phyloP scores from a whole-genome alignment of 2,113 vertebrate species.

The Pedionomus torquatus region DNA sequence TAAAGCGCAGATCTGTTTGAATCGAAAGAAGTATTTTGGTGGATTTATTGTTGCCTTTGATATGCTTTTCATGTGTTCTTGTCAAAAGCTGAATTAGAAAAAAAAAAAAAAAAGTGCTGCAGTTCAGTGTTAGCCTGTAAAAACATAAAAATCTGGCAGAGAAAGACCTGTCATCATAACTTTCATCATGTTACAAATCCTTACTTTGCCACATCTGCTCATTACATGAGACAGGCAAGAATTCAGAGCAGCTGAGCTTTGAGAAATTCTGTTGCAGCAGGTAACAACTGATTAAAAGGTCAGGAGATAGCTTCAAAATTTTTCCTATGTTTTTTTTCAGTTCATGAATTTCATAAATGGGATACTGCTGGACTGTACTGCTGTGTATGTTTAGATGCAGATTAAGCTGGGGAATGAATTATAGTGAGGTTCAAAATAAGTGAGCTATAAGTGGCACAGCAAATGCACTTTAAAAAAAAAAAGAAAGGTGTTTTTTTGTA shows the following conservation, averaged over 20 bases:
- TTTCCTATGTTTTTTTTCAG: not conserved
- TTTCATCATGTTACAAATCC: constrained; percentile 63
- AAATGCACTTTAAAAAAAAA: not conserved
- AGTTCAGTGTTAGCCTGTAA: constrained; percentile 52
- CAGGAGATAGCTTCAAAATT: not conserved
- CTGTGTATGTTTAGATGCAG: constrained; percentile 11
- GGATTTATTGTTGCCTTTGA: constrained; percentile 50
- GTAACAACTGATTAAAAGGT: constrained; percentile 47
- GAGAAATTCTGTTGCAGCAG: constrained; percentile 38
- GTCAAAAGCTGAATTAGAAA: constrained; percentile 41
- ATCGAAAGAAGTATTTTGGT: not conserved
- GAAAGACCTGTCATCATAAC: constrained; percentile 61
- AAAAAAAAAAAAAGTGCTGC: constrained; percentile 3
- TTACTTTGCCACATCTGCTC: constrained; percentile 66
- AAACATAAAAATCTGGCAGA: constrained; percentile 65
- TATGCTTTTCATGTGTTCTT: constrained; percentile 42
- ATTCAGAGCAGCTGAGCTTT: constrained; percentile 37
- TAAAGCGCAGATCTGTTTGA: not conserved
- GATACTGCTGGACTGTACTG: not conserved
- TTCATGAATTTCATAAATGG: not conserved
- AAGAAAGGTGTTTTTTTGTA: not conserved
- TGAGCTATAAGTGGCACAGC: constrained; percentile 34
- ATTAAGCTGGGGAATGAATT: constrained; percentile 11
- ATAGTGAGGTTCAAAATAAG: constrained; percentile 48
- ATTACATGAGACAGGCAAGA: constrained; percentile 51